phyloP scores from a whole-genome alignment of 1,140 invertebrate genomes.

The Orchestia grillus region DNA sequence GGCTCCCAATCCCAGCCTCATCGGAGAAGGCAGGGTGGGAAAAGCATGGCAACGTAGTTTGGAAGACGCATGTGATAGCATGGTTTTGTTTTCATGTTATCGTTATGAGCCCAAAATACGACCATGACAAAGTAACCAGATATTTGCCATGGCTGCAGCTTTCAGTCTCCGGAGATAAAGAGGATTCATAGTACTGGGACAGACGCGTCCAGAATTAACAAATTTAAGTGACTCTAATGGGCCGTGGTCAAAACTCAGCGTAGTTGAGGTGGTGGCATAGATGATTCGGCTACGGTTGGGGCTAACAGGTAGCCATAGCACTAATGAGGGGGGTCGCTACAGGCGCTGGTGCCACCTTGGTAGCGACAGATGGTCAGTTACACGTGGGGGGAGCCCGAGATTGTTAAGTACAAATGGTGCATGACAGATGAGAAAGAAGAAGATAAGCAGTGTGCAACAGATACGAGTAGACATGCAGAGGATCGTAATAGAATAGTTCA shows the following conservation, averaged over 20 bases:
- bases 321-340: background rate
- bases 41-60: too few species aligned
- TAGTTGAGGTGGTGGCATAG: background rate
- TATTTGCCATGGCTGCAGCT: too few species aligned
- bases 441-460: background rate
- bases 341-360: background rate
- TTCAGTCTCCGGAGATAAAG: too few species aligned
- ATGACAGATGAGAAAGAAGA: background rate
- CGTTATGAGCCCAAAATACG: too few species aligned
- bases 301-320: background rate
- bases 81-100: too few species aligned
- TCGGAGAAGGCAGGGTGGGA: too few species aligned
- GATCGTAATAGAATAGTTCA: background rate
- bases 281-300: background rate
- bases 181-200: too few species aligned
- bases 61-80: too few species aligned
- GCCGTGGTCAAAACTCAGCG: background rate
- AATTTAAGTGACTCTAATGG: background rate
- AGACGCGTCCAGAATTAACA: background rate
- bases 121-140: too few species aligned
- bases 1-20: too few species aligned
- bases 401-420: background rate
- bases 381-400: background rate
- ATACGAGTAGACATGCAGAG: background rate
- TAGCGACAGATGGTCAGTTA: background rate